Evolutionary conservation across 2,888 invertebrate species (phyloP).

Genomic region (Parnassius mnemosyne): DNA sequence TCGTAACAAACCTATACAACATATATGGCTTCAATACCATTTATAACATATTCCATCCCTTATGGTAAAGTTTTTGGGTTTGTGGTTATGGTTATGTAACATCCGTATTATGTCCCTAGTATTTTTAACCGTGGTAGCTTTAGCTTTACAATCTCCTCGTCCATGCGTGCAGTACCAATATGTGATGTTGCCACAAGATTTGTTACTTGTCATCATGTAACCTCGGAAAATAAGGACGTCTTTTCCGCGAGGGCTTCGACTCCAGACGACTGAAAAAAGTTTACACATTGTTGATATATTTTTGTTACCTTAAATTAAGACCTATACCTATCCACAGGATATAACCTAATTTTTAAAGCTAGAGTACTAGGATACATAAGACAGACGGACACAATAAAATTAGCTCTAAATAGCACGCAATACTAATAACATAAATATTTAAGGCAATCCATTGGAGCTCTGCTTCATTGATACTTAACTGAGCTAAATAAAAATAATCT

Average conservation of each 20-base stretch:
- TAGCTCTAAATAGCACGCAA: too few relatives aligned
- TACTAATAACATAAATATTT: too few relatives aligned
- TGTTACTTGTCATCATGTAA: conserved; percentile 11
- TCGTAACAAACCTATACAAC: too few relatives aligned
- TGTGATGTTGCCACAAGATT: conserved; percentile 28
- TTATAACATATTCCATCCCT: conserved; percentile 12
- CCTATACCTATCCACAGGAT: too few relatives aligned
- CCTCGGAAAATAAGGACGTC: conserved; percentile 8
- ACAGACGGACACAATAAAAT: too few relatives aligned
- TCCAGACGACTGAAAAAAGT: conserved; percentile 31
- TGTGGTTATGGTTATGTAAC: conserved; percentile 7
- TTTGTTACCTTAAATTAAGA: too few relatives aligned
- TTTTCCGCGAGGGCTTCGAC: conserved; percentile 21
- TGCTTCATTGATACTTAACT: too few relatives aligned
- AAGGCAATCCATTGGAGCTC: too few relatives aligned
- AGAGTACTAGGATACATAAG: too few relatives aligned
- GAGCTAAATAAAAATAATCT: too few relatives aligned
- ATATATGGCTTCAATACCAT: not conserved
- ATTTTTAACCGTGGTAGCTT: conserved; percentile 1
- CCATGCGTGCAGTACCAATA: conserved; percentile 26
- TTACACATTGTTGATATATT: not conserved
- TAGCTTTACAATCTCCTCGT: conserved; percentile 9
- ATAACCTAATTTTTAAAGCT: too few relatives aligned
- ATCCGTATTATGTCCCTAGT: not conserved
- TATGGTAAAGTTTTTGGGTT: conserved; percentile 7